Evolutionary conservation across 1,140 invertebrate genomes (phyloP).

Genomic region (Diorhabda carinulata): DNA sequence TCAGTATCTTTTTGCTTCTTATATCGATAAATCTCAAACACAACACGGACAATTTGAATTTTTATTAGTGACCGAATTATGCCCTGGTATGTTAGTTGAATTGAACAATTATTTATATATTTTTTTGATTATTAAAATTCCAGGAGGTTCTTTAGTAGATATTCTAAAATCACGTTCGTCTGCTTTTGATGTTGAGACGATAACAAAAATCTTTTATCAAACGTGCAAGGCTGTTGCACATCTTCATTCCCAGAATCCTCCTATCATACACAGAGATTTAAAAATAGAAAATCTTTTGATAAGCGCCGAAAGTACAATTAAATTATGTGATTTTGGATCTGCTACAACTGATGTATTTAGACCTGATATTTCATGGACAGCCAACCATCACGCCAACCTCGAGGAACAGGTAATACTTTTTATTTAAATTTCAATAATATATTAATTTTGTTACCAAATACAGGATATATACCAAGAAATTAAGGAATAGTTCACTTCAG

Average conservation of each 20-base stretch:
- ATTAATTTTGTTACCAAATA: no score
- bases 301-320: constrained; percentile 76
- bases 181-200: constrained; percentile 66
- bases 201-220: constrained; percentile 90
- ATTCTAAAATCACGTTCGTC: constrained; percentile 63
- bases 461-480: no score
- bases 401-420: constrained; percentile 83
- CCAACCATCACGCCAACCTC: constrained; percentile 82
- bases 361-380: constrained; percentile 87
- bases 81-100: constrained; percentile 32
- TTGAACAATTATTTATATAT: background rate
- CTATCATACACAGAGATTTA: constrained; percentile 90
- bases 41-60: constrained; percentile 54
- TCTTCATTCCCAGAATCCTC: constrained; percentile 86
- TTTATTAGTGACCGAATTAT: constrained; percentile 44
- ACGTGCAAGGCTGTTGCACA: constrained; percentile 84
- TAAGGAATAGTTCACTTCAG: no score
- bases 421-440: background rate
- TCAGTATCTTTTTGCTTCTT: constrained; percentile 71
- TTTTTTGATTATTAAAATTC: constrained; percentile 18
- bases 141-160: constrained; percentile 77
- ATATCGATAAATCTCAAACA: constrained; percentile 65
- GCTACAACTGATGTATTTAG: constrained; percentile 79
- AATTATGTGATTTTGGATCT: constrained; percentile 98
- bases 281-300: constrained; percentile 75